A percentile compares a stretch with the other conserved stretches of the same genome.
These are phyloP conservation scores for Felis catus DNA, from an alignment of 2,113 vertebrate genomes.

Conservation along the genomic window DNA sequence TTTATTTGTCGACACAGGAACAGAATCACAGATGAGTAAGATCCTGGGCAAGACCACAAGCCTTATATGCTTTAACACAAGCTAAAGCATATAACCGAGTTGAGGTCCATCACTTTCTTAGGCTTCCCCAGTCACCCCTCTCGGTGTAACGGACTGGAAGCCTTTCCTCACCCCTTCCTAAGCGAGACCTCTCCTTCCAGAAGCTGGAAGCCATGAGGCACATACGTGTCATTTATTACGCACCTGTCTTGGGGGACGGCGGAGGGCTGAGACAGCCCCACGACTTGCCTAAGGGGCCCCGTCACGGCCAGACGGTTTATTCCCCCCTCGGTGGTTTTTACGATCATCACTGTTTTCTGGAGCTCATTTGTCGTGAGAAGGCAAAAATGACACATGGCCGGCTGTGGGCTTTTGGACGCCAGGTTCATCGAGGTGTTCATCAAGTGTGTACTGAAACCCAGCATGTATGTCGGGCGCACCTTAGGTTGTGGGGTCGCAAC, in stretches of 20 bases:
- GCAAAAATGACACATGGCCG: background rate
- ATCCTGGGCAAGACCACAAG: background rate
- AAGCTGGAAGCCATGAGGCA: background rate
- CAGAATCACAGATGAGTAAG: background rate
- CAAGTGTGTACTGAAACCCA: background rate
- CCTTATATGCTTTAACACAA: background rate
- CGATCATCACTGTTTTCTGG: background rate
- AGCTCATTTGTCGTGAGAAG: background rate
- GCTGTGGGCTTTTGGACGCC: background rate
- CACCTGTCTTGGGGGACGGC: background rate
- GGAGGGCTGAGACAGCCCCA: background rate
- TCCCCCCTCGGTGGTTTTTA: background rate
- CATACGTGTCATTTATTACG: background rate
- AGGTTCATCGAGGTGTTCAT: background rate
- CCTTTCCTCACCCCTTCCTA: background rate
- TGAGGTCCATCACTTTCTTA: background rate
- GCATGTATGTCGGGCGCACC: background rate
- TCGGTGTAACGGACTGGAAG: background rate
- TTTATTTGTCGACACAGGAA: background rate
- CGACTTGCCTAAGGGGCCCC: accelerated
- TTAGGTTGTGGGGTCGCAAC: background rate
- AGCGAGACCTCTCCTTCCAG: background rate
- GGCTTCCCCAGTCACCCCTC: background rate
- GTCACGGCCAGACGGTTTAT: background rate
- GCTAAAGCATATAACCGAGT: background rate